Conservation (phyloP, 2,797 vertebrate species). For the Acipenser ruthenus region DNA sequence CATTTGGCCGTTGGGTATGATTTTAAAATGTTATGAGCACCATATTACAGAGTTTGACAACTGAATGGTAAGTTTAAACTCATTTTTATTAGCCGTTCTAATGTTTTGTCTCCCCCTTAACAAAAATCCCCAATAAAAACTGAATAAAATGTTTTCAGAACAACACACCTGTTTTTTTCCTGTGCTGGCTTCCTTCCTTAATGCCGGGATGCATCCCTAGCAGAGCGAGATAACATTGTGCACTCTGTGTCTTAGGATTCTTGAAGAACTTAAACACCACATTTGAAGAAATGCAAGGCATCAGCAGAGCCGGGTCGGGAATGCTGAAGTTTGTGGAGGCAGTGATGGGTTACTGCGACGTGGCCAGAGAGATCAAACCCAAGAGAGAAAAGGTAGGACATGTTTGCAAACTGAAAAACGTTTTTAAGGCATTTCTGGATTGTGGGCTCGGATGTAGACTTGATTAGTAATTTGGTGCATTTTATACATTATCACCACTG, state of each 20-base stretch:
- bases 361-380: slow-evolving; percentile 82
- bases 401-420: accelerated
- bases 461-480: too few species aligned
- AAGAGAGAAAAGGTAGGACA: slow-evolving; percentile 84
- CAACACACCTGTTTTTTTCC: neutral
- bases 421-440: neutral
- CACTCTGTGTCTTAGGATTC: slow-evolving; percentile 50
- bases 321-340: slow-evolving; percentile 95
- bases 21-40: too few species aligned
- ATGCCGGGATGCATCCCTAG: neutral
- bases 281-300: slow-evolving; percentile 81
- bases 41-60: too few species aligned
- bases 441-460: slow-evolving; percentile 2
- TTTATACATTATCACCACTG: too few species aligned
- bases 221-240: neutral
- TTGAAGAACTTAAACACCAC: slow-evolving; percentile 78
- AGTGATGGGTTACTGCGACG: slow-evolving; percentile 87
- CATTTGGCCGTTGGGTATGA: too few species aligned
- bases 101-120: neutral
- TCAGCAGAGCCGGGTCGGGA: slow-evolving; percentile 88
- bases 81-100: neutral
- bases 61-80: too few species aligned
- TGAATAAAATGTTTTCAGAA: neutral
- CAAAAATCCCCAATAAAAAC: too few species aligned
- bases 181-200: neutral